A percentile compares a stretch with the other conserved stretches of the same genome.
phyloP scores from a whole-genome alignment of 2,888 invertebrate genomes.

The Aphidoletes aphidimyza region DNA sequence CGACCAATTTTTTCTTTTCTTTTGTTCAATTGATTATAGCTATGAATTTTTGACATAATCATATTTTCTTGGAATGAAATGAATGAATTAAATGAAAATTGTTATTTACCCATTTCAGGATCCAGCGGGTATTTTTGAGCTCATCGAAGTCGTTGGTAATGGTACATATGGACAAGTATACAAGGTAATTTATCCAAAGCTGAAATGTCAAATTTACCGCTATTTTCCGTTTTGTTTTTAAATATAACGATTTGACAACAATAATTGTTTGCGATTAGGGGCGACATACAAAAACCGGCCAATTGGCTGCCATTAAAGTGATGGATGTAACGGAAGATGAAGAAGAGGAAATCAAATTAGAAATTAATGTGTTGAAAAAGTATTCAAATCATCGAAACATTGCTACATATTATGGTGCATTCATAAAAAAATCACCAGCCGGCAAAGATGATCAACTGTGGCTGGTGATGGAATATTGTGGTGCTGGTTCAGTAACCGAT shows the following conservation, averaged over 20 bases:
- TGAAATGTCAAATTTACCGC: too few relatives aligned
- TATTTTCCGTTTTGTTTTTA: too few relatives aligned
- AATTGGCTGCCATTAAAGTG: conserved; percentile 99
- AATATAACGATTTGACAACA: too few relatives aligned
- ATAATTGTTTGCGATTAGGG: too few relatives aligned
- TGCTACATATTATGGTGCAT: conserved; percentile 99
- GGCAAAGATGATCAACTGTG: conserved; percentile 99
- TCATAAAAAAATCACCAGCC: conserved; percentile 98
- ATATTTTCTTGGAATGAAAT: too few relatives aligned
- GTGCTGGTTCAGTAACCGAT: conserved; percentile 98
- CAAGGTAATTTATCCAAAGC: conserved; percentile 75
- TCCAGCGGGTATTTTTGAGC: conserved; percentile 99
- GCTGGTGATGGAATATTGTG: conserved; percentile 99
- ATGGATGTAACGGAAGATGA: conserved; percentile 99
- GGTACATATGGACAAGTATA: conserved; percentile 99
- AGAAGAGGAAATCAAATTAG: conserved; percentile 99
- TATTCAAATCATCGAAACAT: conserved; percentile 99
- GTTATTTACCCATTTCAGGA: conserved; percentile 91
- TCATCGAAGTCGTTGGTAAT: conserved; percentile 99
- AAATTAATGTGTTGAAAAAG: conserved; percentile 99
- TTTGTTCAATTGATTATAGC: too few relatives aligned
- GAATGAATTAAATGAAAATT: too few relatives aligned
- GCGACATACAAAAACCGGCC: conserved; percentile 99
- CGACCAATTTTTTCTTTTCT: too few relatives aligned
- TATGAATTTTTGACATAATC: too few relatives aligned